Conservation (phyloP, 2,888 invertebrate species). For the Willowsia nigromaculata region DNA sequence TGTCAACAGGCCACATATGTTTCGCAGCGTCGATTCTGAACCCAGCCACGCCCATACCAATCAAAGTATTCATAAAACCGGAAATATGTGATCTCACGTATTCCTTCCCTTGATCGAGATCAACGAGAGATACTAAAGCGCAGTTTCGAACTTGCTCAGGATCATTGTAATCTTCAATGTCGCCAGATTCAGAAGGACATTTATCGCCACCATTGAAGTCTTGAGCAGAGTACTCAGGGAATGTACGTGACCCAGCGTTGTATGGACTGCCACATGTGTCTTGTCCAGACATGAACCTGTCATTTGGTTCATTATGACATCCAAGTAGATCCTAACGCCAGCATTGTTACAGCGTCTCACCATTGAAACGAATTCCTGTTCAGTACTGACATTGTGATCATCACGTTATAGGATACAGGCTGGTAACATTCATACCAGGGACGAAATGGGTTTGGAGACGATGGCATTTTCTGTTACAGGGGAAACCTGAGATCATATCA, state of each 20-base stretch:
- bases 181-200: slow-evolving; percentile 79
- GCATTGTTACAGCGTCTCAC: slow-evolving; percentile 88
- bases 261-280: slow-evolving; percentile 80
- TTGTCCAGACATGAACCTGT: slow-evolving; percentile 82
- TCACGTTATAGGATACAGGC: slow-evolving; percentile 87
- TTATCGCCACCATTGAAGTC: slow-evolving; percentile 80
- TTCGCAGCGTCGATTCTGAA: slow-evolving; percentile 85
- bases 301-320: slow-evolving; percentile 93
- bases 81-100: slow-evolving; percentile 86
- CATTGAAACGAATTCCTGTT: slow-evolving; percentile 88
- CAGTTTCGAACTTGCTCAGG: slow-evolving; percentile 85
- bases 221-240: slow-evolving; percentile 79
- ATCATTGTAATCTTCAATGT: slow-evolving; percentile 80
- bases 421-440: slow-evolving; percentile 95
- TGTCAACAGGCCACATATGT: slow-evolving; percentile 82
- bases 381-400: slow-evolving; percentile 88
- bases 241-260: slow-evolving; percentile 77
- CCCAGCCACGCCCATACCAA: slow-evolving; percentile 90
- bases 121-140: slow-evolving; percentile 86
- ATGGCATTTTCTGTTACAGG: slow-evolving; percentile 88
- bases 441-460: slow-evolving; percentile 81
- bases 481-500: slow-evolving; percentile 80
- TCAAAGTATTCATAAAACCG: slow-evolving; percentile 85
- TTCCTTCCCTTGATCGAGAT: slow-evolving; percentile 86
- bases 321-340: slow-evolving; percentile 91